These are phyloP conservation scores for Cyprinodon tularosa DNA, from an alignment of 2,113 vertebrate genomes.

Conservation along the genomic window DNA sequence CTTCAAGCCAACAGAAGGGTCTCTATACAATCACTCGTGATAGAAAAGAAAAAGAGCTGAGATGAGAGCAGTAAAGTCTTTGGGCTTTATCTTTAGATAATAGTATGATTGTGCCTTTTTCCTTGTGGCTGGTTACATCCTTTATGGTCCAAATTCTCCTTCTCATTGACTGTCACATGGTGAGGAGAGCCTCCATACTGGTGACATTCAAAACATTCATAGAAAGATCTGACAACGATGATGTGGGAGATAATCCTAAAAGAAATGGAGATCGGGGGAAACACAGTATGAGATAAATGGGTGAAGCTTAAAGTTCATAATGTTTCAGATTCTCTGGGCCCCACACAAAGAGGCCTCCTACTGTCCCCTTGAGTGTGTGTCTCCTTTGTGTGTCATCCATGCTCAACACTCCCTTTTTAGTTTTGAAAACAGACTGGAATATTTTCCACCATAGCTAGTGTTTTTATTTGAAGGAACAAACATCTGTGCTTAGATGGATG, in stretches of 20 bases:
- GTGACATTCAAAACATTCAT: constrained; percentile 39
- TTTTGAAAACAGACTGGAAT: constrained; percentile 55
- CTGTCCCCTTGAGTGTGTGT: constrained; percentile 37
- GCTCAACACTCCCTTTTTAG: constrained; percentile 38
- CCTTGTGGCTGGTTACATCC: constrained; percentile 34
- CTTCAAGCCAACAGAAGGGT: constrained; percentile 38
- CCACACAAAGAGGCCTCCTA: constrained; percentile 52
- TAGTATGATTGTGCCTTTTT: constrained; percentile 46
- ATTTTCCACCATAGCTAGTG: constrained; percentile 38
- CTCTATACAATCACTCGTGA: constrained; percentile 28
- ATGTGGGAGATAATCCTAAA: constrained; percentile 62
- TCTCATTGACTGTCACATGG: constrained; percentile 41
- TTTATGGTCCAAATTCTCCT: constrained; percentile 20
- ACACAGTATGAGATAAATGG: constrained; percentile 49
- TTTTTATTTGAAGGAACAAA: constrained; percentile 42
- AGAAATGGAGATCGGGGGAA: constrained; percentile 55
- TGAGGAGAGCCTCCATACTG: constrained; percentile 24
- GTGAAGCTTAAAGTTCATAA: constrained; percentile 44
- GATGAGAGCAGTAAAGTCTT: constrained; percentile 43
- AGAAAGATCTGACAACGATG: constrained; percentile 44
- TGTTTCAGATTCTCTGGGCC: constrained; percentile 52
- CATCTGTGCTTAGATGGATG: constrained; percentile 66
- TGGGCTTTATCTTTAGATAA: constrained; percentile 54
- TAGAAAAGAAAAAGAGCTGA: constrained; percentile 12
- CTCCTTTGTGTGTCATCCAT: constrained; percentile 60